Evolutionary conservation across 2,888 invertebrate genomes (phyloP).

Genomic region (Coenonympha arcania): DNA sequence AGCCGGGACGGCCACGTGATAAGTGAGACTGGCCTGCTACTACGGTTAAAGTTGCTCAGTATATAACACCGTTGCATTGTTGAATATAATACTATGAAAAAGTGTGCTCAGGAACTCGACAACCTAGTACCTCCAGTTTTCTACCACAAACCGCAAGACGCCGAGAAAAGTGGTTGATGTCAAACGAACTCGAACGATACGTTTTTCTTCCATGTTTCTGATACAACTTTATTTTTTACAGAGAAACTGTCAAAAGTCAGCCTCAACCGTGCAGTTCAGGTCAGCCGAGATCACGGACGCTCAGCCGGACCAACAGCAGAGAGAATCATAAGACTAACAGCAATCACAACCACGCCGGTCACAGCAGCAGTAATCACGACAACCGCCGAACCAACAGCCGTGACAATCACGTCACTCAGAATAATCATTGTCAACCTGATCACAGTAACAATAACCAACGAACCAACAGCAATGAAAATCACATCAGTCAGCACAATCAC

Average conservation of each 20-base stretch:
- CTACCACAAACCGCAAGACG: too few relatives aligned
- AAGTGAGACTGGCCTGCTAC: too few relatives aligned
- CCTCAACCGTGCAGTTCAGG: conserved; percentile 11
- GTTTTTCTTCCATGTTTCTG: too few relatives aligned
- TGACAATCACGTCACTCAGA: conserved; percentile 6
- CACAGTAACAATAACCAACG: background rate
- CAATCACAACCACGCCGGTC: conserved; percentile 6
- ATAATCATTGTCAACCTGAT: background rate
- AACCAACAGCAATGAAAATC: background rate
- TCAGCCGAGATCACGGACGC: background rate
- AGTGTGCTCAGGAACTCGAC: too few relatives aligned
- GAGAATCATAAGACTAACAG: conserved; percentile 1
- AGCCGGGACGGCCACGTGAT: too few relatives aligned
- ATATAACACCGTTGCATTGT: too few relatives aligned
- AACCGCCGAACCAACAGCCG: conserved; percentile 5
- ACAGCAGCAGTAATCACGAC: conserved; percentile 5
- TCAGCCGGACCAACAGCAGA: conserved; percentile 1
- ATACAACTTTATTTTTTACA: conserved; percentile 13
- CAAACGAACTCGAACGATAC: too few relatives aligned
- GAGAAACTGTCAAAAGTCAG: conserved; percentile 16
- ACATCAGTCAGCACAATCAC: background rate
- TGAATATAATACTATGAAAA: too few relatives aligned
- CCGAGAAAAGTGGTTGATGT: too few relatives aligned
- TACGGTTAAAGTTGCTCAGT: too few relatives aligned
- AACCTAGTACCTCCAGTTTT: too few relatives aligned